These are phyloP conservation scores for Astreopora myriophthalma DNA, from an alignment of 64 coral and sea anemone species.

Conservation along the genomic window DNA sequence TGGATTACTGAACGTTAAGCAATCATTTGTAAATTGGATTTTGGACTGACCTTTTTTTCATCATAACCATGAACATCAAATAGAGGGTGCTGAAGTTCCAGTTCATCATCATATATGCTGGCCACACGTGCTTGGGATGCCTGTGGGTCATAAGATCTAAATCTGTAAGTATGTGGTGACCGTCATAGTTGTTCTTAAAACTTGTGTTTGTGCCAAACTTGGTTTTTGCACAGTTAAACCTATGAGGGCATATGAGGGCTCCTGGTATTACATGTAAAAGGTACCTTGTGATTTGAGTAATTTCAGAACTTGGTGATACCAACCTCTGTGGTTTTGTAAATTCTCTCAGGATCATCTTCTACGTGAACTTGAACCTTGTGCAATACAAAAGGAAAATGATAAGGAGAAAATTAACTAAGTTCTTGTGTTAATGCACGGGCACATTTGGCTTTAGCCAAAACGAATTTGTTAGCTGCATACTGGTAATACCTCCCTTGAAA, in stretches of 20 bases:
- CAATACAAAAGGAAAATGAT: neutral
- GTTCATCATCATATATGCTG: conserved; percentile 83
- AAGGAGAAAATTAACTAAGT: too few species aligned
- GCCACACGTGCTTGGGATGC: conserved; percentile 77
- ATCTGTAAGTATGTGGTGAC: neutral
- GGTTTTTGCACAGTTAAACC: too few species aligned
- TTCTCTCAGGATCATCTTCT: conserved; percentile 76
- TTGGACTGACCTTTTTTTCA: conserved; percentile 65
- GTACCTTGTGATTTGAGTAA: too few species aligned
- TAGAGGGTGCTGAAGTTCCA: conserved; percentile 86
- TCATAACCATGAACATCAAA: conserved; percentile 90
- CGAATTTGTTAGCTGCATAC: neutral
- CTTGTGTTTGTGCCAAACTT: too few species aligned
- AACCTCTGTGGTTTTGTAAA: conserved; percentile 82
- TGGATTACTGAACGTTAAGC: too few species aligned
- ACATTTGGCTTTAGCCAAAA: too few species aligned
- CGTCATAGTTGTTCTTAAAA: neutral
- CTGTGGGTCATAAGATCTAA: neutral
- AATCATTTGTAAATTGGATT: too few species aligned
- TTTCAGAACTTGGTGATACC: neutral
- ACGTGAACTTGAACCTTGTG: conserved; percentile 88
- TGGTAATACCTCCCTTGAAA: too few species aligned
- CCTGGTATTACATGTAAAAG: too few species aligned
- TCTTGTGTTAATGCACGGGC: too few species aligned
- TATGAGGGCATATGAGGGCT: too few species aligned